phyloP scores from a whole-genome alignment of 2,113 vertebrate species.

The Hemichromis elongatus region DNA sequence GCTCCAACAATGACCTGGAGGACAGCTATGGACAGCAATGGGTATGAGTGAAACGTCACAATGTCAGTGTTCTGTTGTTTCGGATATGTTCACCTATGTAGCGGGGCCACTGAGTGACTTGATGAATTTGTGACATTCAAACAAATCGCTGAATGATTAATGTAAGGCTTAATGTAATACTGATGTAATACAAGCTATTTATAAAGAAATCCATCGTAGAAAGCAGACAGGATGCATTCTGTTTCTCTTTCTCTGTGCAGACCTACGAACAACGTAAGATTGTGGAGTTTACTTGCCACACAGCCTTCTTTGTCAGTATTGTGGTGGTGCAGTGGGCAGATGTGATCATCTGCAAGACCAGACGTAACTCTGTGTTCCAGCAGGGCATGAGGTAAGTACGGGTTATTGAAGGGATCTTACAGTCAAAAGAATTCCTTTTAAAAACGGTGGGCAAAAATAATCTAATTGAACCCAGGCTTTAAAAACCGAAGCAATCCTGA shows the following conservation, averaged over 20 bases:
- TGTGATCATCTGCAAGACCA: constrained; percentile 88
- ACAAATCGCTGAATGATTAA: neutral
- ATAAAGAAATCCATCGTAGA: neutral
- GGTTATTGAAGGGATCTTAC: neutral
- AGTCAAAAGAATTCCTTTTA: neutral
- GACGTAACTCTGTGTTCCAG: constrained; percentile 91
- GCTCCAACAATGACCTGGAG: constrained; percentile 76
- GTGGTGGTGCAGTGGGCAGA: constrained; percentile 92
- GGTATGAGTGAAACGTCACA: constrained; percentile 51
- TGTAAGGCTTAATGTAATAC: neutral
- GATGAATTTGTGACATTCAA: neutral
- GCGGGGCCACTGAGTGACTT: fast-evolving
- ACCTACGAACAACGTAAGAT: constrained; percentile 89
- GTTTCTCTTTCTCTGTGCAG: constrained; percentile 44
- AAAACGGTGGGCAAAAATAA: neutral
- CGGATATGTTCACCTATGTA: neutral
- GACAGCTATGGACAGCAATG: constrained; percentile 91
- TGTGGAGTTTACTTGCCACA: constrained; percentile 90
- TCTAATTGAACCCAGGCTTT: neutral
- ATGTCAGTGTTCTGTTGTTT: neutral
- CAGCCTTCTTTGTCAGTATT: constrained; percentile 88
- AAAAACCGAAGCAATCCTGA: neutral
- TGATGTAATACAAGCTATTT: neutral
- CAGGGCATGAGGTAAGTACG: constrained; percentile 87
- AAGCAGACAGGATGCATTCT: fast-evolving